Conservation (phyloP, 2,113 vertebrate species). For the Oreochromis aureus region DNA sequence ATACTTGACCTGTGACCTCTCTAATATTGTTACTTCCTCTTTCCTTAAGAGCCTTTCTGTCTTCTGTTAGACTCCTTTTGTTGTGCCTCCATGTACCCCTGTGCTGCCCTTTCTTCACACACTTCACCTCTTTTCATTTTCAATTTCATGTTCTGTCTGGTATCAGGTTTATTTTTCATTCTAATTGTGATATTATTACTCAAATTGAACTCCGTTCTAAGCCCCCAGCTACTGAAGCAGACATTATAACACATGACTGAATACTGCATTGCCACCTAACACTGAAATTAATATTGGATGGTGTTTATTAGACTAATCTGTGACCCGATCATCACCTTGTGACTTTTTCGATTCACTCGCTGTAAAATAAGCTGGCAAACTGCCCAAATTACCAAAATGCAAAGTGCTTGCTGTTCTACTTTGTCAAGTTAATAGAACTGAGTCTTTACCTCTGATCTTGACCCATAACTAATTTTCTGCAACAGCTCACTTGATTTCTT, state of each 20-base stretch:
- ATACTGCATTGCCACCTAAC: not conserved
- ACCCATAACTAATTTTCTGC: not conserved
- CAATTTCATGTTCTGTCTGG: not conserved
- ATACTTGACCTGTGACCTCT: not conserved
- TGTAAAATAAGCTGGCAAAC: not conserved
- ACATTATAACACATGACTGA: not conserved
- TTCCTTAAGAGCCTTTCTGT: not conserved
- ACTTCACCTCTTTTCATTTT: not conserved
- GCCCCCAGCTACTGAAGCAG: not conserved
- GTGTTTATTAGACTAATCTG: not conserved
- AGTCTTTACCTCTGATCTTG: not conserved
- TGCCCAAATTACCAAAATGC: not conserved
- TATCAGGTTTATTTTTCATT: not conserved
- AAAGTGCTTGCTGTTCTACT: not conserved
- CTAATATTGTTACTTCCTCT: not conserved
- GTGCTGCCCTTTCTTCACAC: not conserved
- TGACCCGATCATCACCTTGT: not conserved
- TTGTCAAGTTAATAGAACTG: not conserved
- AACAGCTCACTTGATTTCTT: not conserved
- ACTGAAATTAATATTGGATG: not conserved
- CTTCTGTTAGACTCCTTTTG: not conserved
- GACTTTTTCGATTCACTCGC: not conserved
- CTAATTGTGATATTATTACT: not conserved
- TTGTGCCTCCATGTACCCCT: not conserved
- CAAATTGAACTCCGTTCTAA: not conserved